A percentile compares a stretch with the other conserved stretches of the same genome.
Evolutionary conservation across 2,113 vertebrate species (phyloP).

Genomic region (Laticauda laticaudata): DNA sequence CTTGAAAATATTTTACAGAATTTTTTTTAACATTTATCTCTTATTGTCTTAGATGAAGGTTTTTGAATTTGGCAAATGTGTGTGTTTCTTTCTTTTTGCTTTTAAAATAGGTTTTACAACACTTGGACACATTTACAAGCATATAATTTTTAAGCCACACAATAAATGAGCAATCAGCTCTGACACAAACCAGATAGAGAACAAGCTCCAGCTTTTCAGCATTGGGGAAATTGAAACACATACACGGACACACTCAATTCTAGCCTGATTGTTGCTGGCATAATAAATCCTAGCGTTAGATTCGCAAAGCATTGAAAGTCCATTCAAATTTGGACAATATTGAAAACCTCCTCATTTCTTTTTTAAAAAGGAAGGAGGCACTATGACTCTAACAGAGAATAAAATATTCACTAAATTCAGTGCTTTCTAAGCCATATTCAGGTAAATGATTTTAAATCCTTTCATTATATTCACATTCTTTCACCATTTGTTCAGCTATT

Average conservation of each 20-base stretch:
- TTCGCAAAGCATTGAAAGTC: neutral
- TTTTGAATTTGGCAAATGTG: neutral
- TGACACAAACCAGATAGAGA: conserved; percentile 22
- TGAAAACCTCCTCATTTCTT: conserved; percentile 7
- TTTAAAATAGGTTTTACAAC: conserved; percentile 8
- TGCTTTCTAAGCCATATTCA: neutral
- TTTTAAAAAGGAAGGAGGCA: neutral
- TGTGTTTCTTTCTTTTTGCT: neutral
- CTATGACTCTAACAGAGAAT: neutral
- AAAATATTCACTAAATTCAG: neutral
- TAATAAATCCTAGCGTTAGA: conserved; percentile 17
- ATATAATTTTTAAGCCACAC: conserved; percentile 26
- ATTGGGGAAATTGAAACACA: conserved; percentile 9
- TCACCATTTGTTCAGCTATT: neutral
- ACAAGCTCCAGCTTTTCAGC: conserved; percentile 14
- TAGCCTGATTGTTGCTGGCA: conserved; percentile 6
- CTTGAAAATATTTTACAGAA: neutral
- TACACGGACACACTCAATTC: neutral
- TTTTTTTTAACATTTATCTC: neutral
- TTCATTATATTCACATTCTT: conserved; percentile 2
- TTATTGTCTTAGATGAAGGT: neutral
- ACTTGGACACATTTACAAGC: conserved; percentile 11
- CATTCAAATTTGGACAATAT: conserved; percentile 11
- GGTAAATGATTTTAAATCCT: neutral
- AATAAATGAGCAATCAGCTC: conserved; percentile 20